These are phyloP conservation scores for Cepaea hortensis DNA, from an alignment of 2,888 invertebrate genomes.

Conservation along the genomic window DNA sequence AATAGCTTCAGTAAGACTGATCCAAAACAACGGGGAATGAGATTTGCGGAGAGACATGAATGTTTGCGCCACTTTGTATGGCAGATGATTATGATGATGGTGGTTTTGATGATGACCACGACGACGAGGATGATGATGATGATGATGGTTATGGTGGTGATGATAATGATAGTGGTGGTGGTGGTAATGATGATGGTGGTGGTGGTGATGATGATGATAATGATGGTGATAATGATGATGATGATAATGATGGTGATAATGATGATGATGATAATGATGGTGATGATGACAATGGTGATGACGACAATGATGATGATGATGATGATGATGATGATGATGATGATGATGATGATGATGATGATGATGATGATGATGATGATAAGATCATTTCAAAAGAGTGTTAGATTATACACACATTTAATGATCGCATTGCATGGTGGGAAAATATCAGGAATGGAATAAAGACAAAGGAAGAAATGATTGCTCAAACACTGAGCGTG, in stretches of 20 bases:
- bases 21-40: too few species aligned
- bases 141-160: not conserved
- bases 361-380: not conserved
- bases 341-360: not conserved
- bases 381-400: not conserved
- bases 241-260: not conserved
- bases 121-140: not conserved
- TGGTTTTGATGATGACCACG: not conserved
- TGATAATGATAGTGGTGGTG: not conserved
- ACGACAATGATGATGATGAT: not conserved
- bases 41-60: too few species aligned
- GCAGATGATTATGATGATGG: not conserved
- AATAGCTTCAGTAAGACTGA: too few species aligned
- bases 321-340: too few species aligned
- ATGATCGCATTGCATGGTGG: too few species aligned
- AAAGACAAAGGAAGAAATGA: too few species aligned
- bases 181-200: too few species aligned
- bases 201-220: not conserved
- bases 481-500: too few species aligned
- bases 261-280: too few species aligned
- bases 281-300: not conserved
- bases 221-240: not conserved
- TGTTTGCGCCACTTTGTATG: too few species aligned
- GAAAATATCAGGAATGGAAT: too few species aligned
- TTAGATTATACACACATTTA: too few species aligned